Base-by-base conservation (phyloP, 2,888 invertebrate species). In the Rhamphomyia laevipes region DNA sequence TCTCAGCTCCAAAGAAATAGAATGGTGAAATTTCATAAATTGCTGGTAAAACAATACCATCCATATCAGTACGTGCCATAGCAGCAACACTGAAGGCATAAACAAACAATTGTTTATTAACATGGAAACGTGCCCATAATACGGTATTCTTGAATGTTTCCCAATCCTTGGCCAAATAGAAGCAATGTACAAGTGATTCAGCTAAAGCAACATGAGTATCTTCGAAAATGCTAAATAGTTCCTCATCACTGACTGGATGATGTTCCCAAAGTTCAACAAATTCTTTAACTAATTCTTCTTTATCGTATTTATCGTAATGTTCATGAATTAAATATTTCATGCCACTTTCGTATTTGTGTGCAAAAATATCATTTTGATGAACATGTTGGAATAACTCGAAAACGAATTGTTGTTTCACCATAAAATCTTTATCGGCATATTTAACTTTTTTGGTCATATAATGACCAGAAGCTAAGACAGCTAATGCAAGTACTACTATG, bases 111-210 rank as follows among this genome's bases (percentile, higher is more conserved):
- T 76, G 74, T 55, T 78, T 77, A 65, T 84, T 83, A 23, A 80
- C 62, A 58, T 76, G 64, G 49, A 77, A 70, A 44, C 85, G 80
- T 12, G 83, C 75, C 75, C 81, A 84, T 45, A 78, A 77, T 43
- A 81, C 83, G 3, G 80, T 79, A 58, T 80, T 37, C 72, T 66
- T 77, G 73, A 87, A 84, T 17, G 81, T 81, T n/a, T 79, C 75
- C 67, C 78, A 86, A 63, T 84, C 81, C 66, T 82, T 83, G 56
- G 85, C 82, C 51, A 77, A 79, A 67, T 75, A 76, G 53, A 88
- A 73, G 16, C 83, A 66, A 57, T 81, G 76, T 64, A 80, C 80
- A 18, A 86, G 66, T 7, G 78, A 76, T 5, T 75, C 63, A 11
- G 78, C 80, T 17, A 67, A 66, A 62, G 86, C 80, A 37, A 58